Conservation (phyloP, 23 tunicate genomes). For the Ciona savignyi region DNA sequence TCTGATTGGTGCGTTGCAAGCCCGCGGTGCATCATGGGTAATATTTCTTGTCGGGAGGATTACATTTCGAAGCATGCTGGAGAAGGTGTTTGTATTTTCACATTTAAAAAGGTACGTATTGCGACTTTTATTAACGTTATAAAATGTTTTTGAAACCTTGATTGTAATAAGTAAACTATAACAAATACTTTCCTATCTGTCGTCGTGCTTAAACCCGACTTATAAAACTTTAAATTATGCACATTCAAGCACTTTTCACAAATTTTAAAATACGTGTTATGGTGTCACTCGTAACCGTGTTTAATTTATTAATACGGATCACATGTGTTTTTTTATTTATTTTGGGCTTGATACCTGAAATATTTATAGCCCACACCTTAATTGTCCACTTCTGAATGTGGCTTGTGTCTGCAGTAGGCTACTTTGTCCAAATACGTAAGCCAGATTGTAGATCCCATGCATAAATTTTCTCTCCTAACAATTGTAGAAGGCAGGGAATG, state of each 20-base stretch:
- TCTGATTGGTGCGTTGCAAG: constrained; percentile 2
- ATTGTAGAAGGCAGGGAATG: too few relatives aligned
- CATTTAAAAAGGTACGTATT: constrained; percentile 2
- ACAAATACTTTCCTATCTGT: neutral
- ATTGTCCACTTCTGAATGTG: too few relatives aligned
- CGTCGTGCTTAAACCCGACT: too few relatives aligned
- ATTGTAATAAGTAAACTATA: neutral
- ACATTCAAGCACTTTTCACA: neutral
- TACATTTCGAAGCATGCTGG: neutral
- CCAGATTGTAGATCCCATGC: too few relatives aligned
- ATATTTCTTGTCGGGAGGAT: constrained; percentile 10
- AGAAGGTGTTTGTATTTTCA: neutral
- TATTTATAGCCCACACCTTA: too few relatives aligned
- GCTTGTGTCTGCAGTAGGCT: too few relatives aligned
- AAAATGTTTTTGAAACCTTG: neutral
- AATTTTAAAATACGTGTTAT: neutral
- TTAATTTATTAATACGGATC: too few relatives aligned
- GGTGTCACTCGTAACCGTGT: neutral
- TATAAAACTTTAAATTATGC: too few relatives aligned
- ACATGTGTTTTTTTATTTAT: too few relatives aligned
- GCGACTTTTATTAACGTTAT: neutral
- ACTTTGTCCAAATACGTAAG: too few relatives aligned
- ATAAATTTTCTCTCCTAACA: too few relatives aligned
- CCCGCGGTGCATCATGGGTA: constrained; percentile 7
- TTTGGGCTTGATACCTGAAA: too few relatives aligned